Conservation (phyloP, 2,113 vertebrate genomes). For the Elephantulus edwardii region DNA sequence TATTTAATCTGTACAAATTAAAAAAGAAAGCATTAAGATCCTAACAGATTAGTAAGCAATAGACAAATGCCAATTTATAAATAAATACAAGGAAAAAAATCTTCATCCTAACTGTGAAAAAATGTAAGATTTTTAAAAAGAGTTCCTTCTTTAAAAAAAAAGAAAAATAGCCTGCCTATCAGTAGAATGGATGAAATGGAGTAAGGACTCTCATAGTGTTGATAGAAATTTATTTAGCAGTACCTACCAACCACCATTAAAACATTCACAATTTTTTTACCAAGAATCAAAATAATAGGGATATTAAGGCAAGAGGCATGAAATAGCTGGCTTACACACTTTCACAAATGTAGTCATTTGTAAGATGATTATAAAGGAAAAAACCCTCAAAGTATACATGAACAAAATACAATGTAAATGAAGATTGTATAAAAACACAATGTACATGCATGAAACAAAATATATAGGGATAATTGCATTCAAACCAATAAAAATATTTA, state of each 20-base stretch:
- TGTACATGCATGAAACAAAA: too few relatives aligned
- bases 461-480: too few relatives aligned
- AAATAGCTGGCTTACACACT: too few relatives aligned
- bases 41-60: background rate
- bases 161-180: background rate
- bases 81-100: background rate
- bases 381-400: too few relatives aligned
- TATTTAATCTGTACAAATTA: background rate
- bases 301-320: too few relatives aligned
- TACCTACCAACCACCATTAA: background rate
- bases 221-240: background rate
- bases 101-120: background rate
- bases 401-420: too few relatives aligned
- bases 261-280: background rate
- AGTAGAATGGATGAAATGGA: background rate
- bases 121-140: constrained; percentile 9
- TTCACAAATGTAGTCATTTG: too few relatives aligned
- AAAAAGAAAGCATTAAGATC: background rate
- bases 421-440: too few relatives aligned
- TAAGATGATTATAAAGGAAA: too few relatives aligned
- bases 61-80: constrained; percentile 29
- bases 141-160: background rate
- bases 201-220: background rate
- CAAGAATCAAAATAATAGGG: too few relatives aligned
- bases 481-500: too few relatives aligned